Base-by-base conservation (phyloP, 2,888 invertebrate genomes). In the Pecten maximus region DNA sequence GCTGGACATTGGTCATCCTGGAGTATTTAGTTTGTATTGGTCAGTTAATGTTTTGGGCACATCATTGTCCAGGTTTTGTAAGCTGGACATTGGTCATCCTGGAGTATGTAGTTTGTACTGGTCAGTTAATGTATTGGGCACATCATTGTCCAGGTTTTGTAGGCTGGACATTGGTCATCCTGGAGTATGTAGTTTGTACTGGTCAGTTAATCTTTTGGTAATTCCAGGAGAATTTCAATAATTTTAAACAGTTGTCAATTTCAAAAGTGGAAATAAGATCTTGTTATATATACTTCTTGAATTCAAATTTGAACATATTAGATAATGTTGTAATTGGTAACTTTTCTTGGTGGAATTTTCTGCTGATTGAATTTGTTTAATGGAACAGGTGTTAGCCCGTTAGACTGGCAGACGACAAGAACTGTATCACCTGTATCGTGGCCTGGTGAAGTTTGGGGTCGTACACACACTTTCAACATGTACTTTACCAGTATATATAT, bases 401-500 rank as follows among this genome's bases (percentile, higher is more conserved):
- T n/a, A 74, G 60, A 4, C 28, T 74, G 60, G 2, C 35, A 74
- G 35, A 74, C 35, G 74, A 74, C 28, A 74, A 54, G 54, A 35
- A 28, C 74, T n/a, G n/a, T n/a, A 74, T 74, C 74, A 74, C 74
- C 74, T 74, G 74, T 74, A 74, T 74, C 74, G 0, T 28, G 74
- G 74, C 74, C 10, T 8, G 8, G 74, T 74, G 8, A 74, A 10
- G 35, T 74, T 74, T 74, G 12, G 35, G 74, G 74, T 28, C 10
- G 35, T 74, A 35, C 74, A 74, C 35, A 74, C 28, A 74, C 74
- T 74, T 74, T 35, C 12, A 74, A 74, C 35, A 35, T 74, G 74
- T 74, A 74, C 74, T 74, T 74, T 74, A 74, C 74, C 35, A 35
- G 23, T 74, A 74, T 74, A 74, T 74, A 74, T 74, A n/a, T n/a